A percentile compares a stretch with the other conserved stretches of the same genome.
These are phyloP conservation scores for Eriosoma lanigerum DNA, from an alignment of 1,140 invertebrate species.

Conservation along the genomic window DNA sequence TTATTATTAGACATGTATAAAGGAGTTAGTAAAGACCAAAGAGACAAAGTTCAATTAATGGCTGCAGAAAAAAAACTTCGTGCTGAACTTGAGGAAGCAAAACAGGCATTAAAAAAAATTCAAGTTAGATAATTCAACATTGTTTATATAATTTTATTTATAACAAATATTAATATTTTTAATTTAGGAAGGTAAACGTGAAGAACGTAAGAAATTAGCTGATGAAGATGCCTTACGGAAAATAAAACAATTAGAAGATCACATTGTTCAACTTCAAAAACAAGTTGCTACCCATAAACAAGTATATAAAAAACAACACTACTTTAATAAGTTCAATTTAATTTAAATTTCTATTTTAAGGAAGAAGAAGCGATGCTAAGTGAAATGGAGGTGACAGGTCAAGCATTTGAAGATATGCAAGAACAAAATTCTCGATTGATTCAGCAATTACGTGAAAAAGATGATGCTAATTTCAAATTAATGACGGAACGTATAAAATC, in stretches of 20 bases:
- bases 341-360: conserved; percentile 58
- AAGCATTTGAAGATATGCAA: conserved; percentile 99
- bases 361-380: conserved; percentile 96
- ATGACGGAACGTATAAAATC: conserved; percentile 98
- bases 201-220: conserved; percentile 87
- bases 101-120: conserved; percentile 79
- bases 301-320: conserved; percentile 60
- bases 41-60: conserved; percentile 96
- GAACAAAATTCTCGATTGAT: conserved; percentile 96
- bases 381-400: conserved; percentile 99
- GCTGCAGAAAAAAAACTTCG: conserved; percentile 88
- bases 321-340: background rate
- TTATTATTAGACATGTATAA: conserved; percentile 96
- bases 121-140: conserved; percentile 59
- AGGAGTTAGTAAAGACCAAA: conserved; percentile 90
- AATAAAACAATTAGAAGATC: conserved; percentile 93
- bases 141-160: no score
- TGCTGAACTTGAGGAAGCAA: conserved; percentile 86
- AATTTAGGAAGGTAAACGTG: conserved; percentile 82
- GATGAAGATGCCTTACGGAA: conserved; percentile 94
- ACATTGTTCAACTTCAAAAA: conserved; percentile 79
- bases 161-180: conserved; percentile 1
- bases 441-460: conserved; percentile 94
- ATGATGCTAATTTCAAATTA: conserved; percentile 98
- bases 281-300: conserved; percentile 84